Evolutionary conservation across 2,797 vertebrate species (phyloP).

Genomic region (Tiaroga cobitis): DNA sequence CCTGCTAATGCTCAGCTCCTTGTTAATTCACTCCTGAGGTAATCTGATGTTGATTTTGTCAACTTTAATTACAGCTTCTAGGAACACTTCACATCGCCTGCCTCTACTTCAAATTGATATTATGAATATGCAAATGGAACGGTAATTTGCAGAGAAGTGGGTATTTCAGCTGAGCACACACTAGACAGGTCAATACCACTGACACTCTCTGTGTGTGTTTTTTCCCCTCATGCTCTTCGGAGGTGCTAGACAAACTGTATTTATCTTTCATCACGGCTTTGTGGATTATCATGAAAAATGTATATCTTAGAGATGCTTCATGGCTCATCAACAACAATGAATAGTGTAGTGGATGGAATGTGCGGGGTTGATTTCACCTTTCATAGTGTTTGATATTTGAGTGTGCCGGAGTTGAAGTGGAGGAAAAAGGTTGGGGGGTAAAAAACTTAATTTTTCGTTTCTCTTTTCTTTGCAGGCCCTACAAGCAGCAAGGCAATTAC

Average conservation of each 20-base stretch:
- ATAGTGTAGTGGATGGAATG: conserved; percentile 48
- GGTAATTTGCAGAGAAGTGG: conserved; percentile 95
- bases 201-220: conserved; percentile 75
- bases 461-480: conserved; percentile 84
- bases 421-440: neutral
- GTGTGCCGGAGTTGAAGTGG: conserved; percentile 24
- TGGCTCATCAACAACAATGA: conserved; percentile 55
- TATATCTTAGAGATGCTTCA: conserved; percentile 58
- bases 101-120: conserved; percentile 97
- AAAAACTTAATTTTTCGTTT: conserved; percentile 64
- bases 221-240: conserved; percentile 70
- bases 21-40: conserved; percentile 97
- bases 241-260: conserved; percentile 88
- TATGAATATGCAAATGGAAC: conserved; percentile 97
- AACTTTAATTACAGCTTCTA: conserved; percentile 99
- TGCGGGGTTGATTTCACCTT: conserved; percentile 40
- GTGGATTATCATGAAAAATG: conserved; percentile 70
- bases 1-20: conserved; percentile 82
- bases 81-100: conserved; percentile 97
- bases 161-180: conserved; percentile 96
- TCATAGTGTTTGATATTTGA: conserved; percentile 36
- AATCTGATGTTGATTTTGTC: conserved; percentile 99
- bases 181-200: conserved; percentile 93
- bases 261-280: conserved; percentile 82
- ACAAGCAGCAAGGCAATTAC: conserved; percentile 98